Evolutionary conservation across 2,797 vertebrate genomes (phyloP).

Genomic region (Chaunax sp.): DNA sequence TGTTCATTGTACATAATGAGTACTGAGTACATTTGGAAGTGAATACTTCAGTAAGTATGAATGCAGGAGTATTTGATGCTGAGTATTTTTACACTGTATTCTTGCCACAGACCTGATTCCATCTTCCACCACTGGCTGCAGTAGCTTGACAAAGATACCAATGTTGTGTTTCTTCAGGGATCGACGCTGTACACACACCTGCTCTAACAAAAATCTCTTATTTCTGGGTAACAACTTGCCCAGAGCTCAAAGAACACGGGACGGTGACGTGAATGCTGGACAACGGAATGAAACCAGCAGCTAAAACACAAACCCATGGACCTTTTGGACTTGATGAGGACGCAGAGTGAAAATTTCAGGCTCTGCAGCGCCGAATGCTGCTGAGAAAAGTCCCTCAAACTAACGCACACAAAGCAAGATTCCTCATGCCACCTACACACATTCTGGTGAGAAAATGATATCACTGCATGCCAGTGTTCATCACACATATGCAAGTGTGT

Average conservation of each 20-base stretch:
- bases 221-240: slow-evolving; percentile 58
- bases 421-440: slow-evolving; percentile 60
- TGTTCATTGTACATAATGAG: no score
- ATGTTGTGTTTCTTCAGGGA: no score
- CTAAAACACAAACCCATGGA: slow-evolving; percentile 37
- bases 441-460: slow-evolving; percentile 44
- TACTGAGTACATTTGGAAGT: no score
- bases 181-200: no score
- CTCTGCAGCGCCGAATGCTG: slow-evolving; percentile 19
- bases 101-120: no score
- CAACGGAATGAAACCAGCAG: slow-evolving; percentile 37
- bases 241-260: slow-evolving; percentile 41
- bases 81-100: no score
- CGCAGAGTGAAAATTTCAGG: slow-evolving; percentile 44
- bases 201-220: no score
- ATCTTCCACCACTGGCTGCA: neutral
- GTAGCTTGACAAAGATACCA: slow-evolving; percentile 21
- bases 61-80: no score
- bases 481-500: slow-evolving; percentile 1
- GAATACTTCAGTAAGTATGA: no score
- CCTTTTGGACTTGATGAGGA: slow-evolving; percentile 41
- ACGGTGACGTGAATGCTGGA: slow-evolving; percentile 34
- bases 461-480: slow-evolving; percentile 41
- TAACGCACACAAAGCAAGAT: slow-evolving; percentile 40
- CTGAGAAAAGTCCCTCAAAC: slow-evolving; percentile 35